Evolutionary conservation across 2,888 invertebrate species (phyloP), one percentile per base, ranked within the genome.

Genomic region (Drosophila phalerata): DNA sequence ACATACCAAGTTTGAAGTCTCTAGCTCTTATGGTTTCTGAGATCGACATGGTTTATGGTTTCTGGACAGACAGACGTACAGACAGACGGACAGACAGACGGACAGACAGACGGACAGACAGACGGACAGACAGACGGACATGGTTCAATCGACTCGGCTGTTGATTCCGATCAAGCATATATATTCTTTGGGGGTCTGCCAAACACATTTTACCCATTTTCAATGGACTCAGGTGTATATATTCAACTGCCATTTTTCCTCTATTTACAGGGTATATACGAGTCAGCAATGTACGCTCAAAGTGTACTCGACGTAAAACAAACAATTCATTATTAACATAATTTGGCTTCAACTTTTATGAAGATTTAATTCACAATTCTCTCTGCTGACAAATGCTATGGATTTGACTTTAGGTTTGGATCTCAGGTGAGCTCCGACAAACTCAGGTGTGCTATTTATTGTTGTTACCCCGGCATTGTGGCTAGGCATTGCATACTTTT

Each of bases 281-380:
- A 19, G 17, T n/a, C 38, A 25, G 6, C n/a, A 43, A 62, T 38
- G 10, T 15, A 53, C 22, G 19, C 5, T 17, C 19, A 11, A 48
- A 22, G 28, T 19, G 9, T 56, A 45, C 25, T 42, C 10, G n/a
- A 22, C 15, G 42, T 30, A 25, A 17, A 15, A 15, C 37, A 56
- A 56, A 42, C 48, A 61, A 42, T 47, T 49, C 61, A 60, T 77
- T 61, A 67, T 72, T 66, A 71, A 42, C 65, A 78, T 65, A 57
- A 75, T 64, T 71, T 38, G 37, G 38, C 52, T 69, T 70, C 34
- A 25, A 65, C 52, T 76, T 69, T 66, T 49, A 47, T 34, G 52
- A 55, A 51, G 32, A 66, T 57, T 67, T 57, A 28, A 56, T 56
- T 53, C 34, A 13, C 19, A 57, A 70, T 65, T 67, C 65, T 55